Evolutionary conservation across 2,113 vertebrate species (phyloP).

Genomic region (Vombatus ursinus): DNA sequence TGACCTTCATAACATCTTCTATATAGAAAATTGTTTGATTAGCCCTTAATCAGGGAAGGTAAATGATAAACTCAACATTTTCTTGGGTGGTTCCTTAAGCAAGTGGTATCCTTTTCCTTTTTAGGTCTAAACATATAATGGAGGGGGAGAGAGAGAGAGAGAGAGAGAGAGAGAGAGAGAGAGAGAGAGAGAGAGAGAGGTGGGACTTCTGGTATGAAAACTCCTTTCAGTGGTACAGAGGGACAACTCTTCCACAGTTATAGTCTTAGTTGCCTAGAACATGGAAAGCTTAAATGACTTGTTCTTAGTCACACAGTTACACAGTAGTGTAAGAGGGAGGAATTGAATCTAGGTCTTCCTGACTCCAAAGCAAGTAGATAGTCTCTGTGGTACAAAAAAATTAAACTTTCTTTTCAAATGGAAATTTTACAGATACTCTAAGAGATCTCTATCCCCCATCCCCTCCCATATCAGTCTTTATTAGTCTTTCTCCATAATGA

Average conservation of each 20-base stretch:
- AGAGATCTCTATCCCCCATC: not conserved
- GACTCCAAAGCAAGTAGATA: not conserved
- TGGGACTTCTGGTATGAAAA: not conserved
- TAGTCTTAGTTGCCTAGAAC: not conserved
- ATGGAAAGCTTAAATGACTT: not conserved
- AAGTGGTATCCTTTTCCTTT: not conserved
- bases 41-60: not conserved
- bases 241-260: not conserved
- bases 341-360: not conserved
- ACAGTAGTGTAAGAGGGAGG: not conserved
- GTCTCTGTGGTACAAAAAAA: constrained; percentile 4
- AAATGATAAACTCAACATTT: not conserved
- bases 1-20: constrained; percentile 21
- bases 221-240: not conserved
- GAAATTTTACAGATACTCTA: not conserved
- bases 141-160: too few relatives aligned
- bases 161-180: too few relatives aligned
- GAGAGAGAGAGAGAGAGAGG: too few relatives aligned
- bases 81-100: not conserved
- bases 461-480: not conserved
- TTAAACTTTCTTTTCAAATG: constrained; percentile 27
- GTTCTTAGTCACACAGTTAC: not conserved
- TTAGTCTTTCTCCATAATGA: constrained; percentile 16
- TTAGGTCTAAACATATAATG: not conserved
- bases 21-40: not conserved